Evolutionary conservation across 2,888 invertebrate species (phyloP), one percentile per base, ranked within the genome.

Genomic region (Oegoconia quadripuncta): DNA sequence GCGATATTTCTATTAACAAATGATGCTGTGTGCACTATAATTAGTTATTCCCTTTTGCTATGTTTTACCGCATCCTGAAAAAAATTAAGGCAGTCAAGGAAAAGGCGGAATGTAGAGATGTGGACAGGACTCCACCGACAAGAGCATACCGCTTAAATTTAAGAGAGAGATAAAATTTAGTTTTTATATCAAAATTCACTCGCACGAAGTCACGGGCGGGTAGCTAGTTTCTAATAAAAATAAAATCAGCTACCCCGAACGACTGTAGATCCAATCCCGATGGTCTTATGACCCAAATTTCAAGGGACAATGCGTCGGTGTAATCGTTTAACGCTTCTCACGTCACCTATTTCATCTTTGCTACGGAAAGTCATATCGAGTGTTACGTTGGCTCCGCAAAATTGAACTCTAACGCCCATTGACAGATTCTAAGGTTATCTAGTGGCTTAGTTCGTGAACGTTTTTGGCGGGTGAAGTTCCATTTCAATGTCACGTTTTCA

Each of bases 401-500:
- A 66, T 55, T 40, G 53, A 60, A 60, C 67, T 57, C 48, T 74
- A 68, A 53, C 3, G 9, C 6, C 25, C 9, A 2, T 5, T 34
- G 39, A 52, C 41, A 42, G 31, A 46, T 42, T 44, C 33, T 44
- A 48, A 62, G 62, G 48, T 50, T 48, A 49, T 58, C 52, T 59
- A 54, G 59, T 40, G 20, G 32, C 17, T 27, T 34, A 15, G 28
- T 48, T 45, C 3, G 16, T 18, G 50, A 61, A 62, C 52, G 49
- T 55, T 71, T 71, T 54, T 49, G 48, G 48, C 42, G 44, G 53
- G 44, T 51, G 55, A 62, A 8, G 58, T 64, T 68, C 55, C 45
- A 58, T 64, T 66, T 67, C 65, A 66, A 64, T 64, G 70, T 75
- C 74, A 76, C 73, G 73, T 76, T 70, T 64, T 62, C 60, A 65